Evolutionary conservation across 2,888 invertebrate species (phyloP).

Genomic region (Leistus spinibarbis): DNA sequence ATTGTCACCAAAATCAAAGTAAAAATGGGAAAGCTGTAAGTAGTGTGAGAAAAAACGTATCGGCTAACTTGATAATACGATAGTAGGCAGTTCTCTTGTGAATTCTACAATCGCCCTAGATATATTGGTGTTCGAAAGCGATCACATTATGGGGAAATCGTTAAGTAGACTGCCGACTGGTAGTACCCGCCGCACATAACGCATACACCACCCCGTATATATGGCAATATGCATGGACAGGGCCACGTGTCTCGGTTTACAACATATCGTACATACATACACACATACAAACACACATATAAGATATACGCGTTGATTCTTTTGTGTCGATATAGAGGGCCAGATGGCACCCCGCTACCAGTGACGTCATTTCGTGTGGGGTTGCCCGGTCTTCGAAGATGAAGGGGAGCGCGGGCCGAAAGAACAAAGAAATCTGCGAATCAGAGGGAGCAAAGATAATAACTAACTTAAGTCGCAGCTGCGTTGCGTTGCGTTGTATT

Average conservation of each 20-base stretch:
- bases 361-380: conserved; percentile 32
- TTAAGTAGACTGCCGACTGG: not conserved
- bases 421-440: conserved; percentile 8
- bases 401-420: not conserved
- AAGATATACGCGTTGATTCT: conserved; percentile 21
- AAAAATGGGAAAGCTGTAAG: not conserved
- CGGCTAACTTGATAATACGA: not conserved
- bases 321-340: conserved; percentile 34
- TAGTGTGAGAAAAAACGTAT: not conserved
- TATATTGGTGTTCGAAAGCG: not conserved
- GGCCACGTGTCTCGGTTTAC: conserved; percentile 5
- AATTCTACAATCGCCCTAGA: not conserved
- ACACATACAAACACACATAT: too few species aligned
- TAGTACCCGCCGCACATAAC: not conserved
- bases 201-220: not conserved
- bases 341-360: conserved; percentile 20
- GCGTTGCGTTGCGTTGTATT: too few species aligned
- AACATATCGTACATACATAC: too few species aligned
- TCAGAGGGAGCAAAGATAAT: conserved; percentile 17
- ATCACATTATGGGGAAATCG: not conserved
- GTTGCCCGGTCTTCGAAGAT: conserved; percentile 8
- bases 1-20: not conserved
- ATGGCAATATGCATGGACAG: not conserved
- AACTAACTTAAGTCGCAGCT: conserved; percentile 39
- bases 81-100: not conserved